phyloP scores from a whole-genome alignment of 1,140 invertebrate species.

The Microplitis demolitor region DNA sequence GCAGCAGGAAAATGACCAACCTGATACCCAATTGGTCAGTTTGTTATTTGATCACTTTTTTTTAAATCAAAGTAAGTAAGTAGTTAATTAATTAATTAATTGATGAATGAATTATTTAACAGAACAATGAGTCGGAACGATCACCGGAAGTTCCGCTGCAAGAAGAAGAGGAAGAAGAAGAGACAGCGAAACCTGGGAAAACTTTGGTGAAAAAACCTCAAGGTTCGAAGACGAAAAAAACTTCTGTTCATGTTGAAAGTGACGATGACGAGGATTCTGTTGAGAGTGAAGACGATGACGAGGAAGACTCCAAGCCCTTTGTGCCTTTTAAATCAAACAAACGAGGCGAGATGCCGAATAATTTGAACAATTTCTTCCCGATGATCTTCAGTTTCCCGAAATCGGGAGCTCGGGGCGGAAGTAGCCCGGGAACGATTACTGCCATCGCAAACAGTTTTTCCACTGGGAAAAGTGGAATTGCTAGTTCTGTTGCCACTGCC shows the following conservation, averaged over 20 bases:
- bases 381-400: slow-evolving; percentile 56
- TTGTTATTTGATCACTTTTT: no score
- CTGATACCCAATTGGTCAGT: slow-evolving; percentile 20
- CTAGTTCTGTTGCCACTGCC: slow-evolving; percentile 61
- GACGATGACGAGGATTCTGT: slow-evolving; percentile 28
- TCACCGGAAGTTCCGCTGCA: no score
- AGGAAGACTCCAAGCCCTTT: slow-evolving; percentile 33
- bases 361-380: slow-evolving; percentile 54
- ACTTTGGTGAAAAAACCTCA: no score
- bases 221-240: slow-evolving; percentile 18
- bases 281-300: slow-evolving; percentile 42
- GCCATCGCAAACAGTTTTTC: slow-evolving; percentile 65
- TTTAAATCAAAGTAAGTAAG: no score
- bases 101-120: slow-evolving; percentile 15
- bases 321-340: slow-evolving; percentile 43
- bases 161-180: slow-evolving; percentile 10
- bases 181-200: no score
- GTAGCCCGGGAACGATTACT: slow-evolving; percentile 51
- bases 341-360: slow-evolving; percentile 35
- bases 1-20: not conserved
- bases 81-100: no score
- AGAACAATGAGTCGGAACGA: slow-evolving; percentile 30
- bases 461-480: slow-evolving; percentile 59
- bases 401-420: slow-evolving; percentile 33
- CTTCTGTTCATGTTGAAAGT: not conserved